Evolutionary conservation across 2,888 invertebrate genomes (phyloP).

Genomic region (Griposia aprilina): DNA sequence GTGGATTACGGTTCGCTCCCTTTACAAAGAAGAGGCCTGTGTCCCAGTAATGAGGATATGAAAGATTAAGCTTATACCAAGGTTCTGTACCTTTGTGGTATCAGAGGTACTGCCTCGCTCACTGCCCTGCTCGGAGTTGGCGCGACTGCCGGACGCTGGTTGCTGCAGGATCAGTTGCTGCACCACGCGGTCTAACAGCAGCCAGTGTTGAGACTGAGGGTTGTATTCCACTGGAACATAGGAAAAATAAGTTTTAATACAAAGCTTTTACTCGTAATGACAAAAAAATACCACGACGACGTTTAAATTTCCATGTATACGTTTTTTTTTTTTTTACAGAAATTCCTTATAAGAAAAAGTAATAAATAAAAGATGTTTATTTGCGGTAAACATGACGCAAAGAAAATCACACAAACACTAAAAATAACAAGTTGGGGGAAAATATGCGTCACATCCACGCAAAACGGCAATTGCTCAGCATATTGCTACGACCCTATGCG

Average conservation of each 20-base stretch:
- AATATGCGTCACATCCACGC: too few relatives aligned
- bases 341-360: too few relatives aligned
- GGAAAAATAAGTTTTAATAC: background rate
- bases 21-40: background rate
- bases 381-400: too few relatives aligned
- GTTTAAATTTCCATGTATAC: background rate
- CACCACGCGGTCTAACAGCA: constrained; percentile 97
- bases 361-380: too few relatives aligned
- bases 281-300: background rate
- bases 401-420: too few relatives aligned
- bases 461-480: too few relatives aligned
- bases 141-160: constrained; percentile 80
- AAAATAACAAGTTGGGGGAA: too few relatives aligned
- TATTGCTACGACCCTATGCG: too few relatives aligned
- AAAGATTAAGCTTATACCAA: background rate
- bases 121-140: constrained; percentile 84
- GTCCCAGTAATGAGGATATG: too few relatives aligned
- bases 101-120: constrained; percentile 76
- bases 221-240: constrained; percentile 94
- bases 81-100: constrained; percentile 77
- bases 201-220: constrained; percentile 97
- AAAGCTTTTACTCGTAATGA: background rate
- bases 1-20: too few relatives aligned
- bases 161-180: constrained; percentile 98
- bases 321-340: too few relatives aligned